phyloP scores from a whole-genome alignment of 2,888 invertebrate genomes.

The Athrips mouffetella region DNA sequence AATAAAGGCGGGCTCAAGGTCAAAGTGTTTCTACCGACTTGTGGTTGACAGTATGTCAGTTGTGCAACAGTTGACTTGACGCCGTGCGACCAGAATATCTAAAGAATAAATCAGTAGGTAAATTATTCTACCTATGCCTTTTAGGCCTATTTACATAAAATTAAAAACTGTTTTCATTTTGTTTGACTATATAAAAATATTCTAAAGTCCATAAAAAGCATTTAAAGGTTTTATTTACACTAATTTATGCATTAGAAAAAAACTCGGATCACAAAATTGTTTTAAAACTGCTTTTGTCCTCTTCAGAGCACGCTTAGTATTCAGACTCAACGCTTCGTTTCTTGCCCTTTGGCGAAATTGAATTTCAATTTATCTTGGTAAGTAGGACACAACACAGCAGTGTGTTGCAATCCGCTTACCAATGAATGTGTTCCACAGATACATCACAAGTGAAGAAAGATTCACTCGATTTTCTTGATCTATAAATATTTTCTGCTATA shows the following conservation, averaged over 20 bases:
- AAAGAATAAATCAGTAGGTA: slow-evolving; percentile 44
- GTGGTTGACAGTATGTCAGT: too few relatives aligned
- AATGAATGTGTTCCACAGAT: slow-evolving; percentile 55
- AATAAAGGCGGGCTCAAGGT: too few relatives aligned
- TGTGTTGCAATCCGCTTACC: slow-evolving; percentile 59
- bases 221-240: too few relatives aligned
- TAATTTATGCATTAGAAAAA: too few relatives aligned
- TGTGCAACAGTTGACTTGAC: slow-evolving; percentile 53
- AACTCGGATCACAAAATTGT: too few relatives aligned
- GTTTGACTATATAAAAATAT: too few relatives aligned
- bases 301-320: slow-evolving; percentile 32
- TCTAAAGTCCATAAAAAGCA: too few relatives aligned
- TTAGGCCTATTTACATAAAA: too few relatives aligned
- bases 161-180: too few relatives aligned
- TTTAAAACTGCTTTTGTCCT: too few relatives aligned
- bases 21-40: too few relatives aligned
- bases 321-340: slow-evolving; percentile 45
- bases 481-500: too few relatives aligned
- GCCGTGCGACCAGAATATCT: slow-evolving; percentile 50
- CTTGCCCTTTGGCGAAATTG: slow-evolving; percentile 72
- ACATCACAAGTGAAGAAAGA: slow-evolving; percentile 37
- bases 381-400: slow-evolving; percentile 63
- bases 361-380: slow-evolving; percentile 71
- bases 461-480: not conserved
- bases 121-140: not conserved